Evolutionary conservation across 1,140 invertebrate species (phyloP).

Genomic region (Sesamia nonagrioides): DNA sequence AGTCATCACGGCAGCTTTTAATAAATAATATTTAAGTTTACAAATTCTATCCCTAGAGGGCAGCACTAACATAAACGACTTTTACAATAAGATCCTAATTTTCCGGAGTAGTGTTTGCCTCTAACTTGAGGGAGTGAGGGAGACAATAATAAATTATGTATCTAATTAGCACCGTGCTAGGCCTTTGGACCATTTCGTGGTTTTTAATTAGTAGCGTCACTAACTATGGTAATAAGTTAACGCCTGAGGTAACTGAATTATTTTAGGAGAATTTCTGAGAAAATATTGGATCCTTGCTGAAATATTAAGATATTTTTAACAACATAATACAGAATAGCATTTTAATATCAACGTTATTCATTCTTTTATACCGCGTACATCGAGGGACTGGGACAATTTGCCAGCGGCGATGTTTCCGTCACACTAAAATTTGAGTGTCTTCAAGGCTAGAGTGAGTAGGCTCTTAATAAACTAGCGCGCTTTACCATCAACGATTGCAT

Average conservation of each 20-base stretch:
- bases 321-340: no score
- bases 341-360: no score
- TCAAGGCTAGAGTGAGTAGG: no score
- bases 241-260: background rate
- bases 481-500: no score
- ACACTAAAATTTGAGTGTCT: no score
- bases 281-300: background rate
- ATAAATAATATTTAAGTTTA: background rate
- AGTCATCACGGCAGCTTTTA: no score
- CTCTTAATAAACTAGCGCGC: no score
- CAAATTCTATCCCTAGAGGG: background rate
- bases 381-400: no score
- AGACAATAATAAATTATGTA: conserved; percentile 27
- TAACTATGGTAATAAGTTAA: background rate
- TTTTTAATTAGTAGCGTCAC: conserved; percentile 7
- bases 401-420: no score
- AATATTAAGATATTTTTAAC: no score
- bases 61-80: background rate
- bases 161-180: background rate
- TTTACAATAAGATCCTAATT: conserved; percentile 11
- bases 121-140: background rate
- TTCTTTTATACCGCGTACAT: no score
- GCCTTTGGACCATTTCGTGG: background rate
- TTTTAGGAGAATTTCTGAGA: background rate
- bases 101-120: background rate